Evolutionary conservation across 2,113 vertebrate genomes (phyloP), one percentile per base, ranked within the genome.

Genomic region (Xenopus laevis): DNA sequence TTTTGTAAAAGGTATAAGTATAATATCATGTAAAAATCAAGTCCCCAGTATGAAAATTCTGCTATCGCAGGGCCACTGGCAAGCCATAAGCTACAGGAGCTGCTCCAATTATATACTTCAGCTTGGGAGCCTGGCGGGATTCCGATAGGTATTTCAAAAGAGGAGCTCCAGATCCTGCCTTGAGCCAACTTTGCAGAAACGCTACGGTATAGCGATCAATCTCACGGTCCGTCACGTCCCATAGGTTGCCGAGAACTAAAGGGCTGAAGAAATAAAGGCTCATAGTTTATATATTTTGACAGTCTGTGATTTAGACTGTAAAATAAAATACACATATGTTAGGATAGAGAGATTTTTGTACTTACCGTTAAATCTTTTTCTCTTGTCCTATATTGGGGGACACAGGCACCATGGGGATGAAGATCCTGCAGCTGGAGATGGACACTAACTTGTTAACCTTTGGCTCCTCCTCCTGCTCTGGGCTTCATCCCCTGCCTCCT

Each of bases 151-250:
- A 82, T 71, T 89, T 63, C 53, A 96, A 87, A 23, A 97, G 86
- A 0, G 94, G 83, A 0, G 92, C 85, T 0, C 93, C 91, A 0
- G 88, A 68, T 0, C 89, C 91, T 21, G 89, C 91, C 47, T 83
- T 75, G 1, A 98, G 85, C 95, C 96, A 98, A 17, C 91, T 89
- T 78, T 93, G 87, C 53, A 98, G 84, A 71, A 98, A 87, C 0
- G 90, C 90, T 70, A 90, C 89, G 0, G 90, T 91, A 68, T 95
- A 96, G 45, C 96, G 95, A 78, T 98, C 94, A 9, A 95, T 93
- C 75, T 98, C 96, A 9, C 92, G 87, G 81, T 98, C 95, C 0
- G 95, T 97, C 78, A 98, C 95, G 1, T 98, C 94, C 96, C 96
- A 98, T 75, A 97, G 86, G 79, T 95, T 97, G 17, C 96, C 96